Conservation (phyloP, 2,888 invertebrate genomes). For the Spisula subtruncata region DNA sequence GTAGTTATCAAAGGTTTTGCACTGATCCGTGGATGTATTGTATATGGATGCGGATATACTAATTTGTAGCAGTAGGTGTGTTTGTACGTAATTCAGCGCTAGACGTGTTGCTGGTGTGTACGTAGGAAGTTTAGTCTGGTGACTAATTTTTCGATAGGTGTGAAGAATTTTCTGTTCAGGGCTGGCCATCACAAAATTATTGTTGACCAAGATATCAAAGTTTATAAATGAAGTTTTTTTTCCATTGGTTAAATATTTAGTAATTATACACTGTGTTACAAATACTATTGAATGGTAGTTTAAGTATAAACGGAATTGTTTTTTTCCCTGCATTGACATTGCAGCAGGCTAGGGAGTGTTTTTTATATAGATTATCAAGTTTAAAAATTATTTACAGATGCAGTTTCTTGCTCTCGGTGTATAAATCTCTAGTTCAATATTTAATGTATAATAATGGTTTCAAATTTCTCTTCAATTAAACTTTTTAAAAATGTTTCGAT, state of each 20-base stretch:
- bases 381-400: constrained; percentile 13
- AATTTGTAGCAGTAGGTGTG: not conserved
- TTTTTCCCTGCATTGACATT: constrained; percentile 18
- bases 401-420: constrained; percentile 4
- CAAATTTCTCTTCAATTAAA: not conserved
- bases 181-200: constrained; percentile 13
- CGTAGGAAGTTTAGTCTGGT: not conserved
- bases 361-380: not conserved
- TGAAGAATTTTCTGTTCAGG: not conserved
- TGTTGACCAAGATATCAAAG: constrained; percentile 12
- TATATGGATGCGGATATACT: not conserved
- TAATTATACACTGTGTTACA: not conserved
- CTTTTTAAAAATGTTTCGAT: not conserved
- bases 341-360: not conserved
- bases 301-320: not conserved
- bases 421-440: not conserved
- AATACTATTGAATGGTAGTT: not conserved
- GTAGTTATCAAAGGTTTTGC: no score
- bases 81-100: not conserved
- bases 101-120: not conserved
- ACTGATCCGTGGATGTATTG: no score
- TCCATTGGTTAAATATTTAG: not conserved
- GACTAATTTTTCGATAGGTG: not conserved
- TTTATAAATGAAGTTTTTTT: constrained; percentile 16
- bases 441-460: not conserved